Evolutionary conservation across 2,113 vertebrate species (phyloP), one percentile per base, ranked within the genome.

Genomic region (Bubo bubo): DNA sequence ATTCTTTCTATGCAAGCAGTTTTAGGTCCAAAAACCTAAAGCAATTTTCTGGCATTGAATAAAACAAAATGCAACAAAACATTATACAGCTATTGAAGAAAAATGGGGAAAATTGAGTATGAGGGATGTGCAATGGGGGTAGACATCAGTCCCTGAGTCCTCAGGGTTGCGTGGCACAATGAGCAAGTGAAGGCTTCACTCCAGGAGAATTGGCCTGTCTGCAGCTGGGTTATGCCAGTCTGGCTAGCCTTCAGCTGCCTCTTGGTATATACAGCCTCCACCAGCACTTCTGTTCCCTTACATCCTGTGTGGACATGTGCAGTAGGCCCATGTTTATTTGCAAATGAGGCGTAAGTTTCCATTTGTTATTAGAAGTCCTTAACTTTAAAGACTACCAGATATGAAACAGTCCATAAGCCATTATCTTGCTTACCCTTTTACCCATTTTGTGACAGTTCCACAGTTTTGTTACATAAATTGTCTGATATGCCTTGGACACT

Each of bases 131-230:
- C 23, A 72, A 45, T 39, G 16, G 5, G 2, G 10, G 18, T 55
- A 72, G n/a, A 41, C 0, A 0, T 63, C 41, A 67, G 52, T 34
- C 24, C 28, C 19, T 4, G 13, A 72, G 35, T 35, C 12, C 39
- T 92, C 30, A 34, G 13, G n/a, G 20, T 10, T 83, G 34, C 1
- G 1, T 17, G 32, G 41, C 49, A n/a, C 21, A 37, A 52, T 11
- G 12, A 59, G 4, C 12, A 82, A 41, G 3, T 9, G 47, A 56
- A 64, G 12, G 28, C 28, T 27, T 22, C 8, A 5, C 14, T 59
- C 4, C 35, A 66, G 41, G 32, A 86, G 58, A 62, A 79, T 3
- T 39, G 26, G 15, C 17, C 15, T 10, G 28, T 47, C 37, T 3
- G 3, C 37, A 55, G 32, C 14, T 59, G 35, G 9, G 17, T 74